Evolutionary conservation across 2,888 invertebrate genomes (phyloP), one percentile per base, ranked within the genome.

Genomic region (Pilophorus perplexus): DNA sequence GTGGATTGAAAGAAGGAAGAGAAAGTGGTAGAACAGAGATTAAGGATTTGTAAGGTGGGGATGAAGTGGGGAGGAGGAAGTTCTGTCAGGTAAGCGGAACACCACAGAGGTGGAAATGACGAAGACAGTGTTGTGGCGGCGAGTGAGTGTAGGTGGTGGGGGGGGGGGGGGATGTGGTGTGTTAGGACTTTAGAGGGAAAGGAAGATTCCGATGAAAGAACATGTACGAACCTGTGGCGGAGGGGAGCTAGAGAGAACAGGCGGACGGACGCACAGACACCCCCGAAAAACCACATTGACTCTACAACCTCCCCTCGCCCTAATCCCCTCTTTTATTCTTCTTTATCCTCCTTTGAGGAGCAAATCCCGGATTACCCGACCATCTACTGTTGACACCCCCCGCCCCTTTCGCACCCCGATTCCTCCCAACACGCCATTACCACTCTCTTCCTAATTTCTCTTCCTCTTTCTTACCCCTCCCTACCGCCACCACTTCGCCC

Each of bases 361-460:
- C 42, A 57, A 57, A 57, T 57, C 57, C 57, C 38, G 25, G 57
- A 57, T 57, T 57, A 57, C 57, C 57, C 38, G 57, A 57, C 57
- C 57, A 57, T 42, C 57, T 57, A 57, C 57, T 57, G 57, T 57
- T 57, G 57, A 57, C 44, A 44, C 44, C 20, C 44, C 44, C 23
- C n/a, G 22, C 20, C n/a, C 44, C 3, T 40, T n/a, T n/a, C n/a
- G n/a, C n/a, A n/a, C n/a, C n/a, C n/a, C n/a, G n/a, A n/a, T n/a
- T n/a, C n/a, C n/a, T n/a, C n/a, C n/a, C n/a, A n/a, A n/a, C n/a
- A n/a, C 12, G 40, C 40, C 12, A 12, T 12, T 40, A n/a, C 3
- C 12, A 16, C 12, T 40, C 40, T 40, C 16, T 40, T 40, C 40
- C 40, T 40, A 40, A 40, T 40, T 40, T 40, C 16, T 40, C 40